These are phyloP conservation scores for Callitettix versicolor DNA, from an alignment of 1,140 invertebrate genomes.

Conservation along the genomic window DNA sequence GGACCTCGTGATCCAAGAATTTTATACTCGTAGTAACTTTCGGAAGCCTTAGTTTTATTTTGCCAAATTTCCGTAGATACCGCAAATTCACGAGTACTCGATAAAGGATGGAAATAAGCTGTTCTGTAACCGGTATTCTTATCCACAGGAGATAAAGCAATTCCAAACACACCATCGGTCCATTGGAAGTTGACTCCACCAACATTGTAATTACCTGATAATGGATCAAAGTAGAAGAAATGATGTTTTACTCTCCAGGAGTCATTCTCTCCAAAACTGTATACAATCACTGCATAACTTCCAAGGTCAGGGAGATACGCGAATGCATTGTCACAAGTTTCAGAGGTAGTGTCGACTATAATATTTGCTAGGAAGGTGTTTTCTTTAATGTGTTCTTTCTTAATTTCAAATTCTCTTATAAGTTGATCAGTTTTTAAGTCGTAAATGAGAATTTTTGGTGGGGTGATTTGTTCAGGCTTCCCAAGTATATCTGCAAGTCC, in stretches of 20 bases:
- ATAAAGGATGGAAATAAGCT: conserved; percentile 65
- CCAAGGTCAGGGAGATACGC: conserved; percentile 65
- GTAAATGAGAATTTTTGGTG: conserved; percentile 55
- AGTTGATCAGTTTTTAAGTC: conserved; percentile 59
- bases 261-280: conserved; percentile 55
- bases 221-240: conserved; percentile 70
- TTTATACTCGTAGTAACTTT: conserved; percentile 53
- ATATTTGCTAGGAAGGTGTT: conserved; percentile 65
- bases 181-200: conserved; percentile 59
- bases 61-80: conserved; percentile 40
- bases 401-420: conserved; percentile 48
- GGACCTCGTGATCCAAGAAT: conserved; percentile 53
- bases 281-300: conserved; percentile 61
- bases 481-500: conserved; percentile 52
- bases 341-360: conserved; percentile 52
- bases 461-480: conserved; percentile 40
- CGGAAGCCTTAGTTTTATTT: conserved; percentile 48
- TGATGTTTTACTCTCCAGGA: conserved; percentile 67
- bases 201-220: conserved; percentile 55
- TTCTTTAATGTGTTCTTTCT: conserved; percentile 47
- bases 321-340: conserved; percentile 58
- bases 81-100: conserved; percentile 61
- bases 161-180: conserved; percentile 63
- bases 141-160: conserved; percentile 46
- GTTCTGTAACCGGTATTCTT: conserved; percentile 50